These are phyloP conservation scores for Tortrix viridana DNA, from an alignment of 2,888 invertebrate species.

Conservation along the genomic window DNA sequence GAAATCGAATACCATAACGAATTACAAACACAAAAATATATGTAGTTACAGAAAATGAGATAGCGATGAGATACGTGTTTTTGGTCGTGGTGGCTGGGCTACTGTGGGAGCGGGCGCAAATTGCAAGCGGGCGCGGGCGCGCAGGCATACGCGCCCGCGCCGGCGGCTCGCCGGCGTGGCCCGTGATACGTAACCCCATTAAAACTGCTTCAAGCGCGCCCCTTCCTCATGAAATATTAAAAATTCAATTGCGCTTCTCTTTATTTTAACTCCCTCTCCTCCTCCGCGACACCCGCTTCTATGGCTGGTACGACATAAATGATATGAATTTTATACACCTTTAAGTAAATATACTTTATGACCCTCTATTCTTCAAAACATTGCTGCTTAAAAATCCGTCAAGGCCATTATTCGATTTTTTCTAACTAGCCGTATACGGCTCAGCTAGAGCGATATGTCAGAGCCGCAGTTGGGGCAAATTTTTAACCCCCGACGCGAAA, in stretches of 20 bases:
- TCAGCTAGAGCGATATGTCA: no score
- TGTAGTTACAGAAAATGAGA: no score
- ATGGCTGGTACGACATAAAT: conserved; percentile 78
- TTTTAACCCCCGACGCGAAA: no score
- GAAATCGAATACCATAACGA: no score
- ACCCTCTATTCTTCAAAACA: no score
- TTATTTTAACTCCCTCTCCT: conserved; percentile 81
- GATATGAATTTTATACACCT: conserved; percentile 73
- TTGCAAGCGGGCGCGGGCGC: conserved; percentile 41
- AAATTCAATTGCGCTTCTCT: conserved; percentile 85
- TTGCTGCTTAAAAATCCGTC: no score
- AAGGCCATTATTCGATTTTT: no score
- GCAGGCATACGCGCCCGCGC: conserved; percentile 45
- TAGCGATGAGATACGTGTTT: no score
- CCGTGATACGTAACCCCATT: conserved; percentile 71
- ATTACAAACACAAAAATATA: no score
- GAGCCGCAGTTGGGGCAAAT: no score
- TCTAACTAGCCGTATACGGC: no score
- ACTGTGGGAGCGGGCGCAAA: not conserved
- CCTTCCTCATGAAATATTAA: conserved; percentile 85
- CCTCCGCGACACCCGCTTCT: conserved; percentile 67
- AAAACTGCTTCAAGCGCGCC: conserved; percentile 75
- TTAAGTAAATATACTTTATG: conserved; percentile 3
- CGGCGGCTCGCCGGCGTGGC: conserved; percentile 44
- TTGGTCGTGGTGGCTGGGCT: no score